These are phyloP conservation scores for Poecilobothrus nobilitatus DNA, from an alignment of 2,888 invertebrate genomes.

Conservation along the genomic window DNA sequence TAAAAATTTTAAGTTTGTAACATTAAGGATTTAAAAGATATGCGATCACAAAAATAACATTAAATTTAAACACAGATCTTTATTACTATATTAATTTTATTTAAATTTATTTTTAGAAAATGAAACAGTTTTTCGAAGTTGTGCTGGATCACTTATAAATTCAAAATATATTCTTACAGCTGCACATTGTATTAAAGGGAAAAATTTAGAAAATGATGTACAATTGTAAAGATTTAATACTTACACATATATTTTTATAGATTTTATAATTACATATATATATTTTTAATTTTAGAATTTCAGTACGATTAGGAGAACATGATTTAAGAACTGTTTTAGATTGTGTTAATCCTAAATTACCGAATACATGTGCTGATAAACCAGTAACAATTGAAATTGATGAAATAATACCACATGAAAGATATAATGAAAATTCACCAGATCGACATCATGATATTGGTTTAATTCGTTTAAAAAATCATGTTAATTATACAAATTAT, in stretches of 20 bases:
- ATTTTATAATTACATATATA: no score
- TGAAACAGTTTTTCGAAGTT: slow-evolving; percentile 41
- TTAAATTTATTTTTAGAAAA: slow-evolving; percentile 27
- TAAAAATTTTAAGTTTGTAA: no score
- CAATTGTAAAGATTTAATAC: slow-evolving; percentile 44
- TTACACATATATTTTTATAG: no score
- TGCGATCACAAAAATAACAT: no score
- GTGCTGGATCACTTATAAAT: slow-evolving; percentile 66
- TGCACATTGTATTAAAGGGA: slow-evolving; percentile 53
- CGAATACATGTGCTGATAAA: slow-evolving; percentile 51
- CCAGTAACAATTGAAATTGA: slow-evolving; percentile 54
- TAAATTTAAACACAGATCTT: no score
- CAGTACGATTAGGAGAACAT: slow-evolving; percentile 40
- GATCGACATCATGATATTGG: slow-evolving; percentile 65
- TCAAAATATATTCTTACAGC: slow-evolving; percentile 53
- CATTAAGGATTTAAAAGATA: no score
- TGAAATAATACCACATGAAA: slow-evolving; percentile 55
- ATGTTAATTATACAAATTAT: slow-evolving; percentile 50
- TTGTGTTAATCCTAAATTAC: slow-evolving; percentile 42
- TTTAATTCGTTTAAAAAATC: slow-evolving; percentile 51
- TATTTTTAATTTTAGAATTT: slow-evolving; percentile 22
- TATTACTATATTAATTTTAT: no score
- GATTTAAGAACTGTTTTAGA: slow-evolving; percentile 33
- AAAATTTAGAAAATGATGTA: slow-evolving; percentile 46
- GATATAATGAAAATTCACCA: slow-evolving; percentile 48